A percentile compares a stretch with the other conserved stretches of the same genome.
Evolutionary conservation across 2,888 invertebrate genomes (phyloP).

Genomic region (Lasioglossum zephyrum): DNA sequence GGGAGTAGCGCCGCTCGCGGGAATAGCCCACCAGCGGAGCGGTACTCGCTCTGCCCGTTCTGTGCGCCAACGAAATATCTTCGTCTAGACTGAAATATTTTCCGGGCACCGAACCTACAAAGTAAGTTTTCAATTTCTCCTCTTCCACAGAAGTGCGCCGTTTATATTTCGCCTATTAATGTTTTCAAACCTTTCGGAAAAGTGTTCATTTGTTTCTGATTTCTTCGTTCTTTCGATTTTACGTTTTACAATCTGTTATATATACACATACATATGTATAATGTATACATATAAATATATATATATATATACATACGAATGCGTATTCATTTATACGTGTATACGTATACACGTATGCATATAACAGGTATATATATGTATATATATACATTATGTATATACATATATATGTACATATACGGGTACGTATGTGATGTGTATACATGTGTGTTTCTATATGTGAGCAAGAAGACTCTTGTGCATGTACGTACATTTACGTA

Average conservation of each 20-base stretch:
- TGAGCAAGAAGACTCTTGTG: background rate
- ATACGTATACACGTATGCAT: background rate
- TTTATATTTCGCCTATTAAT: background rate
- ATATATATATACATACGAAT: background rate
- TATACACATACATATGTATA: background rate
- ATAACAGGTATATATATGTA: background rate
- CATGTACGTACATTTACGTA: background rate
- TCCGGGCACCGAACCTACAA: conserved; percentile 80
- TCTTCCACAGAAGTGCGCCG: background rate
- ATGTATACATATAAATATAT: background rate
- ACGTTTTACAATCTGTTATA: conserved; percentile 59
- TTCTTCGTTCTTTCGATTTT: conserved; percentile 39
- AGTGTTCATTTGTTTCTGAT: conserved; percentile 18
- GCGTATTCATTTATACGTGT: background rate
- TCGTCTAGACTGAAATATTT: conserved; percentile 82
- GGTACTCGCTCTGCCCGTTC: conserved; percentile 81
- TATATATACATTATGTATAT: background rate
- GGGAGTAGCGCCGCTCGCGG: conserved; percentile 82
- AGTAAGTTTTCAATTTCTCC: conserved; percentile 75
- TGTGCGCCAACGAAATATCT: conserved; percentile 81
- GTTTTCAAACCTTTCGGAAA: conserved; percentile 16
- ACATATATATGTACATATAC: background rate
- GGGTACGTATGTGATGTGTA: background rate
- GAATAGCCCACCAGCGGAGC: conserved; percentile 80
- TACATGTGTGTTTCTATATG: background rate